Conservation (phyloP, 2,113 vertebrate genomes). For the Erythrolamprus reginae region DNA sequence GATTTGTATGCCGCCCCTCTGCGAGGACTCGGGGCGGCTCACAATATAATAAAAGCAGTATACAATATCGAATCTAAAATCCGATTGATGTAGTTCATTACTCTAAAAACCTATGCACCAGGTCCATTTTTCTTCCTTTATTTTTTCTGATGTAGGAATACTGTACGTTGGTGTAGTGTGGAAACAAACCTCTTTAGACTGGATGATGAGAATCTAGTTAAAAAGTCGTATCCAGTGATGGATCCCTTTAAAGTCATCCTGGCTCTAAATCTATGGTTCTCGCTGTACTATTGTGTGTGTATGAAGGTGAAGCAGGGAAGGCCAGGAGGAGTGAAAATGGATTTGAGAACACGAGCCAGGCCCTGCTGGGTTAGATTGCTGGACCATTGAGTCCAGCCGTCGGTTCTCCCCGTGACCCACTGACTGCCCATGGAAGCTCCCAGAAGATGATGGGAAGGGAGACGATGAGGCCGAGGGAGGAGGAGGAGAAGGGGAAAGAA, state of each 20-base stretch:
- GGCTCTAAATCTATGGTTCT: background rate
- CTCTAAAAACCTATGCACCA: too few relatives aligned
- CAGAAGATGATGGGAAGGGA: too few relatives aligned
- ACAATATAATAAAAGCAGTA: too few relatives aligned
- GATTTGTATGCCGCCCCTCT: too few relatives aligned
- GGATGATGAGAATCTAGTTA: background rate
- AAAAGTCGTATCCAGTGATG: background rate
- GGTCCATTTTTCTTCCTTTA: background rate
- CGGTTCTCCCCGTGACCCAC: too few relatives aligned
- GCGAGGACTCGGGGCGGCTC: too few relatives aligned
- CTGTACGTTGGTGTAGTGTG: background rate
- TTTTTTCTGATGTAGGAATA: background rate
- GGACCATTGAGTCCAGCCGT: background rate
- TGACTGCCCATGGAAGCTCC: too few relatives aligned
- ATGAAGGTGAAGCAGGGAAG: background rate
- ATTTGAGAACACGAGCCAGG: background rate
- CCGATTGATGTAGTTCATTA: too few relatives aligned
- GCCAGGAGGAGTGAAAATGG: background rate
- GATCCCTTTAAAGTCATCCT: background rate
- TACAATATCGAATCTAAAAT: too few relatives aligned
- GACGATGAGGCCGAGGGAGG: too few relatives aligned
- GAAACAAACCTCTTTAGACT: background rate
- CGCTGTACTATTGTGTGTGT: background rate
- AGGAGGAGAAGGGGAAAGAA: too few relatives aligned
- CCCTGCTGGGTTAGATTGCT: background rate